Percentiles rank a stretch among this genome's conserved stretches.
These are phyloP conservation scores for Phenacoccus solenopsis DNA, from an alignment of 1,140 invertebrate species.

Conservation along the genomic window DNA sequence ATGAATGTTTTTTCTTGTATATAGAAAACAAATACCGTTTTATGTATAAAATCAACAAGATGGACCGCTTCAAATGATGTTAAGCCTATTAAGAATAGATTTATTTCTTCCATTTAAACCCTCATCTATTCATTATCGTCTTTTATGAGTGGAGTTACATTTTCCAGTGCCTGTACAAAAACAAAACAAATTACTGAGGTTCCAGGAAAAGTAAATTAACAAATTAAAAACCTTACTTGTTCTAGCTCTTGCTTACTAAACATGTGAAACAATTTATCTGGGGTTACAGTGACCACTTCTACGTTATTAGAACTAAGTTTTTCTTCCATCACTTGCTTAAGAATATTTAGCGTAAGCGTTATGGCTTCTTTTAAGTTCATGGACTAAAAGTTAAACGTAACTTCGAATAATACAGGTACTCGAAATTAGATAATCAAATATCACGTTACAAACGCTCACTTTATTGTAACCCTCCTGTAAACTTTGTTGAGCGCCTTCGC, in stretches of 20 bases:
- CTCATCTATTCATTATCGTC: background rate
- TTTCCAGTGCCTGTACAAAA: background rate
- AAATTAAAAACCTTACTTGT: constrained; percentile 40
- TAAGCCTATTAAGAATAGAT: too few species aligned
- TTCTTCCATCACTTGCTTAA: constrained; percentile 99
- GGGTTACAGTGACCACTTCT: constrained; percentile 90
- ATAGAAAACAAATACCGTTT: too few species aligned
- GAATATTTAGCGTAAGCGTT: constrained; percentile 78
- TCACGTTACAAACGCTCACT: constrained; percentile 41
- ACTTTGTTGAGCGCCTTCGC: constrained; percentile 96
- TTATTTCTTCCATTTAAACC: background rate
- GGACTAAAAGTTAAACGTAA: constrained; percentile 47
- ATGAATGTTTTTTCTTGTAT: too few species aligned
- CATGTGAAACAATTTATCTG: constrained; percentile 75
- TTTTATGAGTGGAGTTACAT: background rate
- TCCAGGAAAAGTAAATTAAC: background rate
- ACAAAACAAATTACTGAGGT: too few species aligned
- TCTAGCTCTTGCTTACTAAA: constrained; percentile 81
- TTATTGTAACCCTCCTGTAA: constrained; percentile 78
- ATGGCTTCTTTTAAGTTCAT: constrained; percentile 95
- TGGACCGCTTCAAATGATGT: background rate
- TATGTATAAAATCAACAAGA: background rate
- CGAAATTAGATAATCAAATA: background rate
- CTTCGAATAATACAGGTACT: background rate
- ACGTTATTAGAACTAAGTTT: constrained; percentile 96